A percentile compares a stretch with the other conserved stretches of the same genome.
These are phyloP conservation scores for Antheraea mylitta DNA, from an alignment of 1,140 invertebrate species.

Conservation along the genomic window DNA sequence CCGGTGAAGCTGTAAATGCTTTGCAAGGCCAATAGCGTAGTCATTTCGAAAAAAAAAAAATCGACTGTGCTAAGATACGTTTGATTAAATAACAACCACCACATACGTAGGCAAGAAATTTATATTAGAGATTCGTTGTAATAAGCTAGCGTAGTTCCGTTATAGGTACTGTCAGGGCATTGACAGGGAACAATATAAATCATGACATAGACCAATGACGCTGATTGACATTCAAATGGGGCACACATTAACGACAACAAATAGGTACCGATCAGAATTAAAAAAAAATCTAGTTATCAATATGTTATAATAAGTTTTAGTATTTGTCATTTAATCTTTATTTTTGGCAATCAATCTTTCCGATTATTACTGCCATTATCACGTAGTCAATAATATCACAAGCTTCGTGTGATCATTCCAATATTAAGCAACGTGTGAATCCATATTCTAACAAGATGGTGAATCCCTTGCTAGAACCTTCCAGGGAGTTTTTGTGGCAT, in stretches of 20 bases:
- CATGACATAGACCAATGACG: neutral
- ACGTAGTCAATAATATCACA: no score
- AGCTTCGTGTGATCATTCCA: no score
- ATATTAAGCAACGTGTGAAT: no score
- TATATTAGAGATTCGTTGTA: neutral
- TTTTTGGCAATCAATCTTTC: no score
- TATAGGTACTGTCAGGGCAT: neutral
- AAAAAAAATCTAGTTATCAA: neutral
- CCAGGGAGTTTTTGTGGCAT: no score
- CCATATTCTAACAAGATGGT: no score
- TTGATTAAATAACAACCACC: neutral
- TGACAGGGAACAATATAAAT: neutral
- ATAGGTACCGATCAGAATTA: neutral
- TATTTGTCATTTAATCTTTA: neutral
- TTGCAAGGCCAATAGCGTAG: neutral
- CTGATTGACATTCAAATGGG: conserved; percentile 4
- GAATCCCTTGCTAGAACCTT: no score
- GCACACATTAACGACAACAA: neutral
- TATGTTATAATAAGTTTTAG: neutral
- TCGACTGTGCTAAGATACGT: neutral
- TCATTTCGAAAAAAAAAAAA: neutral
- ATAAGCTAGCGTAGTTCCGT: neutral
- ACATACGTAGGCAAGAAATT: neutral
- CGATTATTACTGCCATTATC: no score
- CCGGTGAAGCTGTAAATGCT: no score